A percentile compares a stretch with the other conserved stretches of the same genome.
These are phyloP conservation scores for Andinoacara biseriatus DNA, from an alignment of 2,113 vertebrate genomes.

Conservation along the genomic window DNA sequence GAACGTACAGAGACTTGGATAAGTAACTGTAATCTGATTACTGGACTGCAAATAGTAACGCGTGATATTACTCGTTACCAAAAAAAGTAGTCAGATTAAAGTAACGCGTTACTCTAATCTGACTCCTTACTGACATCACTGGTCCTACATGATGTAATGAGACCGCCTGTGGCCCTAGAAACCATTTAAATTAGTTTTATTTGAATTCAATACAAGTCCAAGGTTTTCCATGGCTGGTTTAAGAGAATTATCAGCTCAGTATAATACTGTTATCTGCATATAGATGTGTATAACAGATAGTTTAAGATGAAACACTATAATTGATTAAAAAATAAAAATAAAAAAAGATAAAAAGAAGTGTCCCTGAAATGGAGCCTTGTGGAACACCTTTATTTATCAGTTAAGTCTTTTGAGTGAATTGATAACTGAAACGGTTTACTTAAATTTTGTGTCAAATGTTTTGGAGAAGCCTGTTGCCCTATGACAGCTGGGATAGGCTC, in stretches of 20 bases:
- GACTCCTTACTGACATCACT: too few species aligned
- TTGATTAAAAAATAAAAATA: neutral
- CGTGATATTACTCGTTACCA: too few species aligned
- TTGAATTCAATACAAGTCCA: neutral
- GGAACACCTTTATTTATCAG: too few species aligned
- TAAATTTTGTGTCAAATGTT: neutral
- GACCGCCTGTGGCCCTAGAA: too few species aligned
- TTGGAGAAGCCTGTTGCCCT: neutral
- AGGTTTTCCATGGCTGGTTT: neutral
- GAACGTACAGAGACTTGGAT: too few species aligned
- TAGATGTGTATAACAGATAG: neutral
- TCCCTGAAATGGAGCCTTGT: neutral
- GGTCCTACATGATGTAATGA: too few species aligned
- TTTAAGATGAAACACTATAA: neutral
- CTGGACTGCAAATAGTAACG: too few species aligned
- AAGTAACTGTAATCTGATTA: too few species aligned
- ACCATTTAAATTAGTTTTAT: too few species aligned
- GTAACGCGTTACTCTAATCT: too few species aligned
- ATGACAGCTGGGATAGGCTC: too few species aligned
- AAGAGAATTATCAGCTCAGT: neutral
- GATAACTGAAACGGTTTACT: neutral
- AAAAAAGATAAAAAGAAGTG: neutral
- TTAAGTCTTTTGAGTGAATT: neutral
- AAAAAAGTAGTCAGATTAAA: too few species aligned
- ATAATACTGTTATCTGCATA: neutral